A percentile compares a stretch with the other conserved stretches of the same genome.
These are phyloP conservation scores for Meloe dianella DNA, from an alignment of 2,888 invertebrate species.

Conservation along the genomic window DNA sequence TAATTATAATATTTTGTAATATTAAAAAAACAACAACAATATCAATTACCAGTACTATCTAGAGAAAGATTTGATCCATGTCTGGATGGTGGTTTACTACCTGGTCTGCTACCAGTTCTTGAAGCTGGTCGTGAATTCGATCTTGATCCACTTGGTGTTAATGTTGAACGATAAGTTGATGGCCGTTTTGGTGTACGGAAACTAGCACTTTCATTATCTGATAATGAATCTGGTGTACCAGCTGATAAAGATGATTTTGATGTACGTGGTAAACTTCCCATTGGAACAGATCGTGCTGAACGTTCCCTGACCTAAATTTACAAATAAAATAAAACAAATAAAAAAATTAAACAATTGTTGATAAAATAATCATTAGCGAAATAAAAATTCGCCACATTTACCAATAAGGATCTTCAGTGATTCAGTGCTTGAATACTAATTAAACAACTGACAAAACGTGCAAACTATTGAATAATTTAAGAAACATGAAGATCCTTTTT, in stretches of 20 bases:
- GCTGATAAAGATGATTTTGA: slow-evolving; percentile 82
- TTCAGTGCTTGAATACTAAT: not conserved
- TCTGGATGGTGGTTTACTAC: slow-evolving; percentile 91
- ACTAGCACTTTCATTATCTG: slow-evolving; percentile 82
- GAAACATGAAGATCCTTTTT: slow-evolving; percentile 24
- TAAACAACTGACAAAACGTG: not conserved
- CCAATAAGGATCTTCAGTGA: slow-evolving; percentile 21
- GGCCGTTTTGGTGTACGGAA: slow-evolving; percentile 72
- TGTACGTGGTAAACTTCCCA: slow-evolving; percentile 67
- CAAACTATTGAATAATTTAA: not conserved
- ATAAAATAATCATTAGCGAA: no score
- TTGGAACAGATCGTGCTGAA: slow-evolving; percentile 85
- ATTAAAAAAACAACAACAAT: not conserved
- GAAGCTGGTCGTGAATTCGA: slow-evolving; percentile 82
- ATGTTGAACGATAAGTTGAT: slow-evolving; percentile 70
- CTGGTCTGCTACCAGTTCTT: slow-evolving; percentile 82
- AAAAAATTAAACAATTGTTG: not conserved
- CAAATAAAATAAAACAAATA: slow-evolving; percentile 5
- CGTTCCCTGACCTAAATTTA: slow-evolving; percentile 84
- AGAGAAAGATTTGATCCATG: slow-evolving; percentile 91
- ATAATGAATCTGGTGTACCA: slow-evolving; percentile 87
- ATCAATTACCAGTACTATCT: slow-evolving; percentile 77
- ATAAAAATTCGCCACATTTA: not conserved
- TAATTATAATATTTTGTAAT: not conserved
- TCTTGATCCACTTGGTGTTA: slow-evolving; percentile 78